phyloP scores from a whole-genome alignment of 2,888 invertebrate genomes.

The Dicycla oo region DNA sequence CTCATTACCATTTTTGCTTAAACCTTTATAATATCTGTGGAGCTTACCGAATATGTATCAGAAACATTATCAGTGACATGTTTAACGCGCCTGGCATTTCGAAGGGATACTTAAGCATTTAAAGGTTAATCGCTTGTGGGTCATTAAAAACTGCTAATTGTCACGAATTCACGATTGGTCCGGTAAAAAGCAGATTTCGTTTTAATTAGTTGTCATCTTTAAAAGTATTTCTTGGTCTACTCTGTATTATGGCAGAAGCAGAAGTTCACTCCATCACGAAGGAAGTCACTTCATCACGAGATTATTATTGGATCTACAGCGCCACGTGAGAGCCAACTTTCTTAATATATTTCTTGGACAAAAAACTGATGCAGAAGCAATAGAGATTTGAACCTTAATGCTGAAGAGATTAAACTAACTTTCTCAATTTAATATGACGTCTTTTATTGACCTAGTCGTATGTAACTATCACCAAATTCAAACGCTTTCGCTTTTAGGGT shows the following conservation, averaged over 20 bases:
- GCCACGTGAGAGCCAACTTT: neutral
- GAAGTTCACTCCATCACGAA: too few relatives aligned
- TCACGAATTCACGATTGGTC: constrained; percentile 56
- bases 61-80: constrained; percentile 52
- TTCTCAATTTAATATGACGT: constrained; percentile 6
- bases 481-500: constrained; percentile 27
- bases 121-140: constrained; percentile 73
- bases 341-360: neutral
- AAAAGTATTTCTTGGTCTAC: constrained; percentile 1
- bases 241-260: neutral
- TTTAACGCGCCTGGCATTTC: constrained; percentile 60
- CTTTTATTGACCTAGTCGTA: constrained; percentile 22
- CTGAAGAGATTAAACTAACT: constrained; percentile 17
- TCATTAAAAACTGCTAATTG: constrained; percentile 67
- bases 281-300: neutral
- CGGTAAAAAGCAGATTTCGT: constrained; percentile 22
- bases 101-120: constrained; percentile 70
- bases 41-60: constrained; percentile 42
- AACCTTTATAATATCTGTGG: constrained; percentile 44
- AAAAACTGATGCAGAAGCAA: neutral
- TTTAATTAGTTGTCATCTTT: constrained; percentile 23
- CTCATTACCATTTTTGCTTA: constrained; percentile 41
- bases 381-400: constrained; percentile 12
- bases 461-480: constrained; percentile 7
- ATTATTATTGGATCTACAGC: neutral